Evolutionary conservation across 1,140 invertebrate species (phyloP).

Genomic region (Sycophila sp.): DNA sequence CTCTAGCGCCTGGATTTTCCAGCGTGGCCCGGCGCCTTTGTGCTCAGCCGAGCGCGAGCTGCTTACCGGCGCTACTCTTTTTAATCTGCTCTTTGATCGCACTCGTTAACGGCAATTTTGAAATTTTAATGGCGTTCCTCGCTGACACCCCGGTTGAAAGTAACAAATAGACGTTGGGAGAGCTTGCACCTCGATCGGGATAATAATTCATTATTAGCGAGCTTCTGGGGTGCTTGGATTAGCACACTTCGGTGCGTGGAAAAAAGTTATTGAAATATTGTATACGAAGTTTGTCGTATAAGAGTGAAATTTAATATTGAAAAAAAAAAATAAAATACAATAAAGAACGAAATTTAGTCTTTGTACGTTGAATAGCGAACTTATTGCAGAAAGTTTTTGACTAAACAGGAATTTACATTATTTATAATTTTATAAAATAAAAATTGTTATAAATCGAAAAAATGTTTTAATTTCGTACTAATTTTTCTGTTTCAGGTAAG

Average conservation of each 20-base stretch:
- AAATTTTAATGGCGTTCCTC: neutral
- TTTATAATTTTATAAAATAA: too few relatives aligned
- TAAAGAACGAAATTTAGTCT: too few relatives aligned
- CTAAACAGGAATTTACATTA: too few relatives aligned
- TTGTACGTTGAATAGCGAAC: too few relatives aligned
- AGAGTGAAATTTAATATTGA: too few relatives aligned
- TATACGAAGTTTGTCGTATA: too few relatives aligned
- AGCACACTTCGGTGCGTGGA: too few relatives aligned
- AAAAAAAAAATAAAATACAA: too few relatives aligned
- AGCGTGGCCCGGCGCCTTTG: neutral
- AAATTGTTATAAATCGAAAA: too few relatives aligned
- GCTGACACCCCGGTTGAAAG: neutral
- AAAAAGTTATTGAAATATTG: too few relatives aligned
- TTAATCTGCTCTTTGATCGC: conserved; percentile 3
- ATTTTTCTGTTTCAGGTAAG: conserved; percentile 25
- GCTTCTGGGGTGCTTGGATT: neutral
- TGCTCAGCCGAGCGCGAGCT: neutral
- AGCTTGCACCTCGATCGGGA: neutral
- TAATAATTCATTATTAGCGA: conserved; percentile 10
- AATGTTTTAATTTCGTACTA: too few relatives aligned
- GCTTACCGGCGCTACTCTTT: neutral
- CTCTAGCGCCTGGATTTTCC: neutral
- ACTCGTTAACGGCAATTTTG: neutral
- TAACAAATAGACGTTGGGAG: neutral
- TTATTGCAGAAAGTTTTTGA: too few relatives aligned